These are phyloP conservation scores for Pseudomyrmex flavicornis DNA, from an alignment of 1,140 invertebrate genomes.

Conservation along the genomic window DNA sequence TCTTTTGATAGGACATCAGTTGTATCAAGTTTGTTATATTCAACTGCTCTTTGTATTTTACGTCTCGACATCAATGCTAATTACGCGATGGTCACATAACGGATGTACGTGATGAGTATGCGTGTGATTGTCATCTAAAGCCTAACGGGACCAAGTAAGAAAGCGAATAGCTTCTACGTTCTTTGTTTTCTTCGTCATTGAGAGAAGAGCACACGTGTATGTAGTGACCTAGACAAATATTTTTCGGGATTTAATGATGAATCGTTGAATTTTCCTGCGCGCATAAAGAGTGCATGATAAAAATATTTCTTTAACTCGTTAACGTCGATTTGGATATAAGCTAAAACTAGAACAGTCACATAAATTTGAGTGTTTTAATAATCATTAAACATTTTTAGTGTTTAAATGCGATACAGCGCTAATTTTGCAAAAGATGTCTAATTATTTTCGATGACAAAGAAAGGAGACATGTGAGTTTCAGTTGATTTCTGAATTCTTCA, in stretches of 20 bases:
- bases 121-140: slow-evolving; percentile 29
- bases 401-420: neutral
- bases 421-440: neutral
- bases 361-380: too few relatives aligned
- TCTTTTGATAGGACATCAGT: neutral
- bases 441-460: slow-evolving; percentile 6
- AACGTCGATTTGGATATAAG: too few relatives aligned
- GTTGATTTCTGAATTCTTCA: neutral
- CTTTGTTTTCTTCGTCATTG: slow-evolving; percentile 13
- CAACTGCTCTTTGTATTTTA: slow-evolving; percentile 6
- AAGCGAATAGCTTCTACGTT: slow-evolving; percentile 44
- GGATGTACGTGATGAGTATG: slow-evolving; percentile 16
- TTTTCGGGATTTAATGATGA: slow-evolving; percentile 1
- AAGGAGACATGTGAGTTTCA: neutral
- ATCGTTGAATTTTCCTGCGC: neutral
- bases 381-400: too few relatives aligned
- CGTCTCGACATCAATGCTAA: slow-evolving; percentile 27
- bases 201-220: neutral
- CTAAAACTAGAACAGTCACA: neutral
- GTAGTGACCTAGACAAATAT: slow-evolving; percentile 29
- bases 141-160: slow-evolving; percentile 41
- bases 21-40: neutral
- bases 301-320: slow-evolving; percentile 24
- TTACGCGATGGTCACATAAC: slow-evolving; percentile 38
- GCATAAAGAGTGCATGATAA: neutral